These are phyloP conservation scores for Kryphioiulus occultus DNA, from an alignment of 2,888 invertebrate genomes.

Conservation along the genomic window DNA sequence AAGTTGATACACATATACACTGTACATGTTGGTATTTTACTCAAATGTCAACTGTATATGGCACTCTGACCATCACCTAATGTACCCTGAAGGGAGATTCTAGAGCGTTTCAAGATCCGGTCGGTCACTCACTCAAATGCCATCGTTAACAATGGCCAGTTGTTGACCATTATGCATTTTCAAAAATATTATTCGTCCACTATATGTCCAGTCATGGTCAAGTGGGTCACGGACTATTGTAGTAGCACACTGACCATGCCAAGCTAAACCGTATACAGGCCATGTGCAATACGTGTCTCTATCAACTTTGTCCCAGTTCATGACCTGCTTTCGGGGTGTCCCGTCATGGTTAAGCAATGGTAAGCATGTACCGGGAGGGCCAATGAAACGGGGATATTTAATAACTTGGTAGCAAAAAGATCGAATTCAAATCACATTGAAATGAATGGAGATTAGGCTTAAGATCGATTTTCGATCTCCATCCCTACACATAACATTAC, in stretches of 20 bases:
- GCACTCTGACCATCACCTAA: not conserved
- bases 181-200: slow-evolving; percentile 24
- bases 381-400: no score
- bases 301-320: not conserved
- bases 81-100: not conserved
- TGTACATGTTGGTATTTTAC: no score
- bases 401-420: no score
- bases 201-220: slow-evolving; percentile 42
- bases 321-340: not conserved
- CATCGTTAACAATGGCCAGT: slow-evolving; percentile 6
- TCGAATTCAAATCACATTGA: no score
- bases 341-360: slow-evolving; percentile 13
- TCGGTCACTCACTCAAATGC: slow-evolving; percentile 22
- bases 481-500: no score
- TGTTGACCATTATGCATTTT: slow-evolving; percentile 35
- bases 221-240: slow-evolving; percentile 28
- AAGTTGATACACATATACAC: no score
- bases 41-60: no score
- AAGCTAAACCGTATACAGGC: not conserved
- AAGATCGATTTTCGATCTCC: no score
- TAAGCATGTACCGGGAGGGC: no score
- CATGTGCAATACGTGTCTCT: not conserved
- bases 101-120: not conserved
- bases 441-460: no score
- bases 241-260: not conserved